These are phyloP conservation scores for Spea hammondii DNA, from an alignment of 2,797 vertebrate genomes.

Conservation along the genomic window DNA sequence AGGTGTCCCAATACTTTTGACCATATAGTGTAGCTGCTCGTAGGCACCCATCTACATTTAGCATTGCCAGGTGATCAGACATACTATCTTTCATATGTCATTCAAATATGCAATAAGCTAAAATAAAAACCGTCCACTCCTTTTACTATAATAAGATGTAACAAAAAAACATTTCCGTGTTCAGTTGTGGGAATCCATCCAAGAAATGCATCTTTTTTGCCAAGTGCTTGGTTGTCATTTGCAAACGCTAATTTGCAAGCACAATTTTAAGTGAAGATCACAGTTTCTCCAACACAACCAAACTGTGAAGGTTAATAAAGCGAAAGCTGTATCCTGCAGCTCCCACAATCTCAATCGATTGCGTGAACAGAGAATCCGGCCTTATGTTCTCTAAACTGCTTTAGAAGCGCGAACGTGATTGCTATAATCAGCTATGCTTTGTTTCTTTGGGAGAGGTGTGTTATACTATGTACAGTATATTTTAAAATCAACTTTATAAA, in stretches of 20 bases:
- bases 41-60: no score
- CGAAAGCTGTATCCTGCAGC: conserved; percentile 31
- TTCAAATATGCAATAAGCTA: background rate
- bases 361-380: conserved; percentile 31
- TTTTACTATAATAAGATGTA: no score
- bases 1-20: no score
- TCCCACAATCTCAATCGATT: conserved; percentile 42
- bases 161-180: no score
- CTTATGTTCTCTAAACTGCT: conserved; percentile 11
- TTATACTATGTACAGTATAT: no score
- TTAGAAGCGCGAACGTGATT: conserved; percentile 2
- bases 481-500: no score
- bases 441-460: background rate
- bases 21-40: no score
- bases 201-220: background rate
- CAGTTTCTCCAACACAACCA: conserved; percentile 43
- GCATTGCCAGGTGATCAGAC: no score
- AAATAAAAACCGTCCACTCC: background rate
- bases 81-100: background rate
- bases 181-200: background rate
- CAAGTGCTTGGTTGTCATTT: conserved; percentile 16
- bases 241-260: conserved; percentile 27
- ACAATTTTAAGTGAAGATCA: conserved; percentile 31
- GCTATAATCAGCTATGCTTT: conserved; percentile 22
- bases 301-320: conserved; percentile 36